phyloP scores from a whole-genome alignment of 2,888 invertebrate genomes.

The Euphydryas editha region DNA sequence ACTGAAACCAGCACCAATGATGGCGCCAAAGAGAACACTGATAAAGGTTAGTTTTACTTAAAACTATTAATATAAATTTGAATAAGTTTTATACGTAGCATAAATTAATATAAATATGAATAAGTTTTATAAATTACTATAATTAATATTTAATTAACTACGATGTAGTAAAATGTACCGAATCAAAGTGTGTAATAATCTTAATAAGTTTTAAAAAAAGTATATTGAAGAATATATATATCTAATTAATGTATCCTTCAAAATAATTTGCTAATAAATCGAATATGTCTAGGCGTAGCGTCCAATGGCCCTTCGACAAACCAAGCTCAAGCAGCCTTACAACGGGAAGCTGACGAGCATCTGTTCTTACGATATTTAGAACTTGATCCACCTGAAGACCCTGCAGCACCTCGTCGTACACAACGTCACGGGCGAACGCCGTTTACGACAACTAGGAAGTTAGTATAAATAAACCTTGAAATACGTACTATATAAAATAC shows the following conservation, averaged over 20 bases:
- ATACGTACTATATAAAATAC: no score
- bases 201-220: no score
- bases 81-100: no score
- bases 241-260: not conserved
- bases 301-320: slow-evolving; percentile 71
- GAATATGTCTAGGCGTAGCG: slow-evolving; percentile 57
- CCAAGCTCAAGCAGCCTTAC: slow-evolving; percentile 83
- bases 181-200: no score
- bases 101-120: no score
- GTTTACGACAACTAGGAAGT: slow-evolving; percentile 90
- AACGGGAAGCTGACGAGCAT: slow-evolving; percentile 88
- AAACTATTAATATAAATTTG: no score
- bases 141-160: no score
- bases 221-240: no score
- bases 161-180: no score
- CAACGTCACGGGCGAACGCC: slow-evolving; percentile 89
- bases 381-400: slow-evolving; percentile 90
- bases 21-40: slow-evolving; percentile 72
- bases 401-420: slow-evolving; percentile 79
- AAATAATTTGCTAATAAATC: not conserved
- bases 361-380: slow-evolving; percentile 90
- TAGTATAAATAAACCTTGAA: slow-evolving; percentile 44
- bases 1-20: slow-evolving; percentile 76
- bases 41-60: slow-evolving; percentile 60
- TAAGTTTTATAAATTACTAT: no score